These are phyloP conservation scores for Hemaris fuciformis DNA, from an alignment of 2,888 invertebrate genomes.

Conservation along the genomic window DNA sequence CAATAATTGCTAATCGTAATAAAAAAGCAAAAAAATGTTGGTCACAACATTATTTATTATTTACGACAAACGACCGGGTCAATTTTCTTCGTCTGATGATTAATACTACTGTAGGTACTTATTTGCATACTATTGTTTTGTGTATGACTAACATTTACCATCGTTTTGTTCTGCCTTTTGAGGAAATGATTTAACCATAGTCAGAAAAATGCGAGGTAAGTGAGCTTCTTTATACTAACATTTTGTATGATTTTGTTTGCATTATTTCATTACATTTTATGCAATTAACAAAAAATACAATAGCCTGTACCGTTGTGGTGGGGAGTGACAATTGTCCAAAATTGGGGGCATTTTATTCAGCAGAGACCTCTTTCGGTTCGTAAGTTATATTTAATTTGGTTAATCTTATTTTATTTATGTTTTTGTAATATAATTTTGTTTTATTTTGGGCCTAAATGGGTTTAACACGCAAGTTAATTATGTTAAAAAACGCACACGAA, in stretches of 20 bases:
- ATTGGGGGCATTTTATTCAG: neutral
- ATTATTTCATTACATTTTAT: neutral
- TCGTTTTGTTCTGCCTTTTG: neutral
- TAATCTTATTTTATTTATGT: neutral
- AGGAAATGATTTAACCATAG: neutral
- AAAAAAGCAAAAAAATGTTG: no score
- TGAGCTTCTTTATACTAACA: neutral
- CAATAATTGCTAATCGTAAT: no score
- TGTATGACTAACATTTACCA: slow-evolving; percentile 2
- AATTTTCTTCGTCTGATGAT: no score
- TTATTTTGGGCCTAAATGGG: slow-evolving; percentile 8
- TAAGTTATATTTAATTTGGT: neutral
- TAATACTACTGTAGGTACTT: neutral
- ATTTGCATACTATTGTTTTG: slow-evolving; percentile 2
- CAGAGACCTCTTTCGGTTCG: neutral
- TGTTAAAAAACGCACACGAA: neutral
- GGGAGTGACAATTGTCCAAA: slow-evolving; percentile 5
- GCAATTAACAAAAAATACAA: neutral
- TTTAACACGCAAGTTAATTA: neutral
- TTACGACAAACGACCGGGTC: no score
- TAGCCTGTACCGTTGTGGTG: neutral
- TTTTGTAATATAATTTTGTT: neutral
- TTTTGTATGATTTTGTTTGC: slow-evolving; percentile 6
- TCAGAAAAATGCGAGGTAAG: neutral
- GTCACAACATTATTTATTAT: no score